Evolutionary conservation across 2,888 invertebrate species (phyloP), one percentile per base, ranked within the genome.

Genomic region (Phalera bucephala): DNA sequence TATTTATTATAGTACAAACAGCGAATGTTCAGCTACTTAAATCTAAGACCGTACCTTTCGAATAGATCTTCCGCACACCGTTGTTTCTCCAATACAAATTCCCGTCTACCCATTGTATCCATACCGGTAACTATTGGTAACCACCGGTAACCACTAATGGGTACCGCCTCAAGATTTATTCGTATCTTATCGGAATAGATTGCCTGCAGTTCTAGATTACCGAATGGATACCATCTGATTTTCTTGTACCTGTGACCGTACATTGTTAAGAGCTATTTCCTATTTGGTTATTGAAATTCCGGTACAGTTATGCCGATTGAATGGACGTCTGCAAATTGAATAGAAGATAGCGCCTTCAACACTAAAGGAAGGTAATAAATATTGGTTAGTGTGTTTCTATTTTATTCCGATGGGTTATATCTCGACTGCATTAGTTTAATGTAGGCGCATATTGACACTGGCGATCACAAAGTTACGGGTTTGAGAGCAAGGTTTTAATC

Each of bases 131-230:
- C 64, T n/a, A 19, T 5, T 4, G 22, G 11, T 25, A 11, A 25
- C 25, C n/a, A 8, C 11, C 50, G 46, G 59, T 55, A 60, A 60
- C 64, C 61, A 64, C 72, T 76, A 80, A 80, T 78, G 70, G 71
- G 40, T 46, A 43, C 40, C 45, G 51, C 40, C 40, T 37, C 48
- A 50, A 68, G 71, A 78, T 80, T 78, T 74, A 79, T 76, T 66
- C 58, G 52, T 61, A 69, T 72, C 77, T 71, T 75, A 77, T 72
- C 74, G 31, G 59, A 69, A 64, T 65, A 72, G 73, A 80, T 82
- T 76, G 74, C 67, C 56, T 63, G 57, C 50, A 53, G 61, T 62
- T 68, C 52, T 61, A 65, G 66, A 63, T 64, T 22, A 14, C 8
- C 13, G 8, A 19, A 13, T 21, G 8, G 21, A 14, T 27, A 27